phyloP scores from a whole-genome alignment of 2,888 invertebrate species.

The Ariolimax columbianus region DNA sequence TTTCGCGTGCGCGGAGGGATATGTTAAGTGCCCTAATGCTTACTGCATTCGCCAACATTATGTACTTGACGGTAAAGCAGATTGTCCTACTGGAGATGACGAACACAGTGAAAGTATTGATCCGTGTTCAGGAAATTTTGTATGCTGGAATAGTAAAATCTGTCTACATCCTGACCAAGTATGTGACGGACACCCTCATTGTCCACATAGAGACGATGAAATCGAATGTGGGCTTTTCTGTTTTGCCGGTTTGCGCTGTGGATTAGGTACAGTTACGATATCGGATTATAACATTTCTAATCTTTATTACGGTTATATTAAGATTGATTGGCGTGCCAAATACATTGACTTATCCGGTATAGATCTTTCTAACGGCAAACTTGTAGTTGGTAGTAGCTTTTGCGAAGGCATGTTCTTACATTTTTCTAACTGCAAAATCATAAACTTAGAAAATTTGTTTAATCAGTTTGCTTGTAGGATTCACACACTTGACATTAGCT shows the following conservation, averaged over 20 bases:
- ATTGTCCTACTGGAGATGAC: constrained; percentile 17
- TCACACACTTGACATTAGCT: neutral
- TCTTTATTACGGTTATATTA: neutral
- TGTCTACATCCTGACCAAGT: constrained; percentile 41
- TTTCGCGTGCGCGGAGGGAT: constrained; percentile 18
- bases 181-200: constrained; percentile 25
- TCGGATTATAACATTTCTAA: neutral
- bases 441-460: neutral
- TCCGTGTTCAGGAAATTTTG: neutral
- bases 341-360: neutral
- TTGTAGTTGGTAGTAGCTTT: neutral
- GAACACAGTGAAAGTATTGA: neutral
- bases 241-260: constrained; percentile 14
- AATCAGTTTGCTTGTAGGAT: neutral
- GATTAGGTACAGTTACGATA: neutral
- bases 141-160: neutral
- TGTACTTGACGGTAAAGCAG: neutral
- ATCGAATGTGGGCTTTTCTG: neutral
- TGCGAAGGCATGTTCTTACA: neutral
- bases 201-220: no score
- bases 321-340: neutral
- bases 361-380: neutral
- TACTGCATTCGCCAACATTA: constrained; percentile 33
- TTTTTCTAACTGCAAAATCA: neutral
- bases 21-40: constrained; percentile 1